Percentiles rank a stretch among this genome's conserved stretches.
These are phyloP conservation scores for Eucera pruinosa DNA, from an alignment of 2,888 invertebrate genomes.

Conservation along the genomic window DNA sequence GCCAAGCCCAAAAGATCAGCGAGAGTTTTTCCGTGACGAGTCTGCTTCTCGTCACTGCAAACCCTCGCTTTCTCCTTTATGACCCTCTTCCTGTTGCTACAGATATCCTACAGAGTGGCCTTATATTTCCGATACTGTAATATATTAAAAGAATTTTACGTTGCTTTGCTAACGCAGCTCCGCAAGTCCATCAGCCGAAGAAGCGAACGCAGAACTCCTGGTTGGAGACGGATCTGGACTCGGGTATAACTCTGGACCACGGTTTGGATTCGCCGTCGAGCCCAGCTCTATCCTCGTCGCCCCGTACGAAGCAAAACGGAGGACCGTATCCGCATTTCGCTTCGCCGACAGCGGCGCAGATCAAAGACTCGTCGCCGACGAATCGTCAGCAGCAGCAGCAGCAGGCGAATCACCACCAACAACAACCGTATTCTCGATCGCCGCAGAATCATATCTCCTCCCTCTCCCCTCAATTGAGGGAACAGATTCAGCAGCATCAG, in stretches of 20 bases:
- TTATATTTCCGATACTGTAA: too few relatives aligned
- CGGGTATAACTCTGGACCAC: constrained; percentile 91
- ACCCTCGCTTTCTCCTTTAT: too few relatives aligned
- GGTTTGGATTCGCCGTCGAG: constrained; percentile 85
- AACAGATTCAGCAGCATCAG: constrained; percentile 82
- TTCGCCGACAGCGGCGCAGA: constrained; percentile 63
- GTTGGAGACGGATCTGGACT: constrained; percentile 96
- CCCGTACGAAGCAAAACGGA: constrained; percentile 72
- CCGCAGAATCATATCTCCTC: constrained; percentile 77
- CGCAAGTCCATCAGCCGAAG: constrained; percentile 83
- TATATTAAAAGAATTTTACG: too few relatives aligned
- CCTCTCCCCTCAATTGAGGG: constrained; percentile 77
- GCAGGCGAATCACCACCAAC: constrained; percentile 70
- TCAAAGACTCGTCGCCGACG: constrained; percentile 69
- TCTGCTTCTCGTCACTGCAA: too few relatives aligned
- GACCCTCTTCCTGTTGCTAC: too few relatives aligned
- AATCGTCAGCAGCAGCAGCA: constrained; percentile 71
- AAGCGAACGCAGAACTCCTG: constrained; percentile 90
- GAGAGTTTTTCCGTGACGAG: too few relatives aligned
- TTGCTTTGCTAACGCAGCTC: constrained; percentile 56
- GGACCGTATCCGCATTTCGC: constrained; percentile 59
- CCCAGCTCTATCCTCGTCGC: constrained; percentile 72
- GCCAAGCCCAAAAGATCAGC: too few relatives aligned
- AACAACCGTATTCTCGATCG: constrained; percentile 59
- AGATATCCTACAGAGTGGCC: too few relatives aligned